Evolutionary conservation across 2,888 invertebrate genomes (phyloP).

Genomic region (Tenthredo mesomela): DNA sequence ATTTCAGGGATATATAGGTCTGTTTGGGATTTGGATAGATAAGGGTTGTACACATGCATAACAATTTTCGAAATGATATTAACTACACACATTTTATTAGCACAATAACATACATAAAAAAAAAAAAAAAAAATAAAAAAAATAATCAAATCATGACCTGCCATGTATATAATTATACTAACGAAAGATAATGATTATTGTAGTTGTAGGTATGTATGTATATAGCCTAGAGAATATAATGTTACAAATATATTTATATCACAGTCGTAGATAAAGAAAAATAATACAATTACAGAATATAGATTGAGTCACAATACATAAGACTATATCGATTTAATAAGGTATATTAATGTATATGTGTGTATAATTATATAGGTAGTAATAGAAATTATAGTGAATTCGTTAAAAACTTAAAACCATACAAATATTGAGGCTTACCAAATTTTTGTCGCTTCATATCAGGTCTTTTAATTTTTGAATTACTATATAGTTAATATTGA

Average conservation of each 20-base stretch:
- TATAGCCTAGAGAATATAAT: constrained; percentile 41
- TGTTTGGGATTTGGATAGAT: not conserved
- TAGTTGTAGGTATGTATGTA: not conserved
- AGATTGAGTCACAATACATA: constrained; percentile 16
- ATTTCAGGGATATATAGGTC: not conserved
- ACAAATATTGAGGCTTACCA: constrained; percentile 23
- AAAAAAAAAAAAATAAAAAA: constrained; percentile 45
- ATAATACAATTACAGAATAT: constrained; percentile 29
- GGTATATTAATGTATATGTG: not conserved
- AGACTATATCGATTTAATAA: constrained; percentile 30
- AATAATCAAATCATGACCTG: constrained; percentile 59
- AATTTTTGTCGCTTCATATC: constrained; percentile 7
- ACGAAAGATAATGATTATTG: constrained; percentile 52
- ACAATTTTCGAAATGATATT: not conserved
- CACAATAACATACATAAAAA: constrained; percentile 66
- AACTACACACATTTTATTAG: constrained; percentile 65
- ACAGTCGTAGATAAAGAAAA: constrained; percentile 72
- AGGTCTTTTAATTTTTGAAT: not conserved
- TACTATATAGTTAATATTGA: not conserved
- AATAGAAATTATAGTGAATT: not conserved
- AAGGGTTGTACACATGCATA: not conserved
- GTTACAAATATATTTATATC: constrained; percentile 71
- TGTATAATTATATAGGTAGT: not conserved
- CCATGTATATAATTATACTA: constrained; percentile 61
- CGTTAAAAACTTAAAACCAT: not conserved